Conservation (phyloP, 1,140 invertebrate species). For the Aphaenogaster ashmeadi region DNA sequence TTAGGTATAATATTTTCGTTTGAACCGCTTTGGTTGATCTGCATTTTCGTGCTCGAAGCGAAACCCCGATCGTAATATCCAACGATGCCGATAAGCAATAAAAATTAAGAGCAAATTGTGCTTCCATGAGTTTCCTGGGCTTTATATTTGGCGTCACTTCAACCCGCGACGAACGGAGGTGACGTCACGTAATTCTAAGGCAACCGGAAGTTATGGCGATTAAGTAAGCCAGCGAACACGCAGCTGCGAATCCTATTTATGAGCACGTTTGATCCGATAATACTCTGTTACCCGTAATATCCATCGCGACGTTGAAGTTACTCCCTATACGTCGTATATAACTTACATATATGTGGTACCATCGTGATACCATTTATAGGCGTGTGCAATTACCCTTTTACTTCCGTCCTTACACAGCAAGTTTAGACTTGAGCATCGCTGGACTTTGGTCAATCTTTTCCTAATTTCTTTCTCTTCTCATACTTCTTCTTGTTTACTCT, state of each 20-base stretch:
- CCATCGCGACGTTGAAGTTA: constrained; percentile 35
- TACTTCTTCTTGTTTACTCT: not conserved
- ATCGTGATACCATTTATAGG: no score
- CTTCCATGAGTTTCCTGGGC: not conserved
- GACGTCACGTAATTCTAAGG: constrained; percentile 73
- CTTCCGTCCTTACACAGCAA: not conserved
- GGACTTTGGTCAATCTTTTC: not conserved
- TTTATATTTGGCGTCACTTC: constrained; percentile 71
- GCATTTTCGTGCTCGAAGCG: not conserved
- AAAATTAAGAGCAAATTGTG: not conserved
- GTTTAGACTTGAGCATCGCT: not conserved
- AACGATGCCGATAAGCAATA: constrained; percentile 3
- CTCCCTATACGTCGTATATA: not conserved
- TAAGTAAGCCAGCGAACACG: constrained; percentile 61
- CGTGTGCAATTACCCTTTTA: not conserved
- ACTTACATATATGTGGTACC: not conserved
- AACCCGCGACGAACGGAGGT: constrained; percentile 50
- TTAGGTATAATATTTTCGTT: not conserved
- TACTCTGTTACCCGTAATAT: constrained; percentile 36
- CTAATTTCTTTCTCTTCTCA: not conserved
- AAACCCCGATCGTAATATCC: not conserved
- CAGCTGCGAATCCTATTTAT: constrained; percentile 80
- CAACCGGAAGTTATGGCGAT: constrained; percentile 78
- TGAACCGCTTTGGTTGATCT: not conserved
- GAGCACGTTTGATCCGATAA: constrained; percentile 55